Percentiles rank a stretch among this genome's conserved stretches.
These are phyloP conservation scores for Catalaphyllia jardinei DNA, from an alignment of 64 coral and sea anemone species.

Conservation along the genomic window DNA sequence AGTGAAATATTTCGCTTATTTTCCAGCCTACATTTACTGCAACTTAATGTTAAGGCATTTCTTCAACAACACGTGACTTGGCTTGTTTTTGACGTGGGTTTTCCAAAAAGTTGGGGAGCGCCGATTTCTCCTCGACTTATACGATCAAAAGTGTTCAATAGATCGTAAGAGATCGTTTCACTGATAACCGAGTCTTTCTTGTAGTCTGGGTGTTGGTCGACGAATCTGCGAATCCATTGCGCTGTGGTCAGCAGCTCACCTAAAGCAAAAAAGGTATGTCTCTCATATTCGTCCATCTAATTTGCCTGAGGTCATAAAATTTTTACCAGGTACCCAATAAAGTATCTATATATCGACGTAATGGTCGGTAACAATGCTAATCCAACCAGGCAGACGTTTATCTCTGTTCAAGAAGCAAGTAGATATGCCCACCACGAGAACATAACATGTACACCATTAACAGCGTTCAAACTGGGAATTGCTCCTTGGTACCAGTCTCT, in stretches of 20 bases:
- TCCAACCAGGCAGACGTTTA: no score
- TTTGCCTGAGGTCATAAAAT: no score
- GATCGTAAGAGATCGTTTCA: constrained; percentile 89
- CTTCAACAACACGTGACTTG: background rate
- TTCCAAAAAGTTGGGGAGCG: constrained; percentile 82
- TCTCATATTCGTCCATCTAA: no score
- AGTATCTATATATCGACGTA: no score
- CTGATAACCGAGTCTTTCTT: constrained; percentile 89
- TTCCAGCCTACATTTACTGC: constrained; percentile 61
- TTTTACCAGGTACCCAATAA: no score
- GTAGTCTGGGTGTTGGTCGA: constrained; percentile 79
- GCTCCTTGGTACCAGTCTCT: no score
- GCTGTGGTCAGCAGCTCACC: constrained; percentile 96
- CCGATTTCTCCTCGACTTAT: constrained; percentile 62
- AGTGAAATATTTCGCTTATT: background rate
- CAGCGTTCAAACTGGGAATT: no score
- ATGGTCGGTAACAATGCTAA: no score
- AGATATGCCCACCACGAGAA: no score
- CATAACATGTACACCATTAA: no score
- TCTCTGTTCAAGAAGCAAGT: no score
- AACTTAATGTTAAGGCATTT: constrained; percentile 79
- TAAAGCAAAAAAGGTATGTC: background rate
- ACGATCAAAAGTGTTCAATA: constrained; percentile 74
- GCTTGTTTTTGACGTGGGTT: background rate
- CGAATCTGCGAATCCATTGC: constrained; percentile 89